Conservation (phyloP, 2,797 vertebrate genomes). For the Rhynchonycteris naso region DNA sequence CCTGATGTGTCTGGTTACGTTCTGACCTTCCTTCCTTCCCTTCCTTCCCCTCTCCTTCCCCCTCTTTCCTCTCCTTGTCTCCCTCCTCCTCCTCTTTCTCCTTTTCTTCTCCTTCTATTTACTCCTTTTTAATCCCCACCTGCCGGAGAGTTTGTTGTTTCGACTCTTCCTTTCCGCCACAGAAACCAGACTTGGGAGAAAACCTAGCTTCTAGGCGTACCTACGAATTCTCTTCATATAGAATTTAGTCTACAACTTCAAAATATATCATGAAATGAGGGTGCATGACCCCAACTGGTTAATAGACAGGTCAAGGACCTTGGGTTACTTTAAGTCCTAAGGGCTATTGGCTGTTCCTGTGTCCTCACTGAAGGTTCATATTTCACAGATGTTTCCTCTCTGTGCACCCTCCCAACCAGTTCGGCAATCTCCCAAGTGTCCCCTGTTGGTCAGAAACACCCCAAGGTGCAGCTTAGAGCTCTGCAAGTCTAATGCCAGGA, state of each 20-base stretch:
- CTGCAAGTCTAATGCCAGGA: fast-evolving
- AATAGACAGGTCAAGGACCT: background rate
- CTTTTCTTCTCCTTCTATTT: background rate
- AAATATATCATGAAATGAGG: background rate
- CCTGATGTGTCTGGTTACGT: background rate
- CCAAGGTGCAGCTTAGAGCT: background rate
- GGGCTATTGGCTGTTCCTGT: background rate
- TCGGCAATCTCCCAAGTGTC: background rate
- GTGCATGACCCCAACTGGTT: background rate
- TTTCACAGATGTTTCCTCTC: background rate
- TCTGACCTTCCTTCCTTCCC: background rate
- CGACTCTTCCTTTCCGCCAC: background rate
- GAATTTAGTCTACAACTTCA: background rate
- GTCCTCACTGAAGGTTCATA: background rate
- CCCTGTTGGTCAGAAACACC: background rate
- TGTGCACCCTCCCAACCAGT: background rate
- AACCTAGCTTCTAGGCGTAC: background rate
- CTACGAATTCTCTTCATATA: background rate
- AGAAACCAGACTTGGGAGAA: background rate
- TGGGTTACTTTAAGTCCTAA: background rate
- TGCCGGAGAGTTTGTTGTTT: background rate
- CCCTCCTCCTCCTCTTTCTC: background rate
- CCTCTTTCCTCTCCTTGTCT: fast-evolving
- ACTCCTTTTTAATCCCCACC: background rate
- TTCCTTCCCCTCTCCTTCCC: background rate